Percentiles rank a stretch among this genome's conserved stretches.
These are phyloP conservation scores for Alcedo atthis DNA, from an alignment of 2,797 vertebrate species.

Conservation along the genomic window DNA sequence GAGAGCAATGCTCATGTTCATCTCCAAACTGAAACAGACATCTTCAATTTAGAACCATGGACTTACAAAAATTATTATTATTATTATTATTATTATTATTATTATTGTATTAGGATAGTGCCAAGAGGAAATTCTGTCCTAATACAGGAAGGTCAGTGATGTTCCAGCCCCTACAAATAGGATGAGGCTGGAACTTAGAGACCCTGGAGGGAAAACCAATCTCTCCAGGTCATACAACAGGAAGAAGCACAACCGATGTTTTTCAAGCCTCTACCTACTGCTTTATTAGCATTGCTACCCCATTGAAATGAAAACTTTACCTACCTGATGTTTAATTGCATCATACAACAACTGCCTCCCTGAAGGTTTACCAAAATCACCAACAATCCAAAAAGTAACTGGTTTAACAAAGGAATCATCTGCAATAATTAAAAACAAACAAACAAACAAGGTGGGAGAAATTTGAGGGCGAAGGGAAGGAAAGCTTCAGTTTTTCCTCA, in stretches of 20 bases:
- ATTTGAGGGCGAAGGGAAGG: not conserved
- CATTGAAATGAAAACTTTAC: not conserved
- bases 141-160: not conserved
- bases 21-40: not conserved
- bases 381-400: slow-evolving; percentile 97
- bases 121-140: not conserved
- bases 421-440: slow-evolving; percentile 58
- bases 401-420: slow-evolving; percentile 94
- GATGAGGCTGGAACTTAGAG: not conserved
- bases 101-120: not conserved
- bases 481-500: not conserved
- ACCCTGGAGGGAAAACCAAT: not conserved
- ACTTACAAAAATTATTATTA: not conserved
- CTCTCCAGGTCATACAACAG: not conserved
- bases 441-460: not conserved
- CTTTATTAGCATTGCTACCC: not conserved
- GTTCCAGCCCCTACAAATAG: not conserved
- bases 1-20: not conserved
- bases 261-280: not conserved
- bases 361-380: slow-evolving; percentile 92
- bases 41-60: not conserved
- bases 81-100: not conserved
- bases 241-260: not conserved
- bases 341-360: slow-evolving; percentile 95
- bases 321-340: slow-evolving; percentile 95